phyloP scores from a whole-genome alignment of 1,140 invertebrate genomes.

The Drosophila sechellia region DNA sequence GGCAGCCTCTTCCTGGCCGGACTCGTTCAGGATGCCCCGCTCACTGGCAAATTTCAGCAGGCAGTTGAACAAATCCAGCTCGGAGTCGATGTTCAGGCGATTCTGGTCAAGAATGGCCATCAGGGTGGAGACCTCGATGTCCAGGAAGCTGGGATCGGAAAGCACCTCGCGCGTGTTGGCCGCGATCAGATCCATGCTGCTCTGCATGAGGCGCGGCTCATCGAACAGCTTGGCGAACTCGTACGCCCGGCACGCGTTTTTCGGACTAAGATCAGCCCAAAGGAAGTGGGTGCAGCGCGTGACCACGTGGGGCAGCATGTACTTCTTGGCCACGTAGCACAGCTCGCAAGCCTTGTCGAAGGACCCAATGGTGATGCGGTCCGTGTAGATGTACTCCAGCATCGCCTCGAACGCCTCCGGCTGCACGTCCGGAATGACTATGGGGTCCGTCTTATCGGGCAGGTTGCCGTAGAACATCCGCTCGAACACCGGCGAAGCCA shows the following conservation, averaged over 20 bases:
- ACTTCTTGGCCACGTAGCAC: conserved; percentile 94
- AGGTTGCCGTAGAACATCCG: conserved; percentile 91
- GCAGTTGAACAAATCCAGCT: conserved; percentile 91
- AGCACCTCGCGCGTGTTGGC: conserved; percentile 91
- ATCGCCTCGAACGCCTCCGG: conserved; percentile 93
- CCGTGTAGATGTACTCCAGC: conserved; percentile 93
- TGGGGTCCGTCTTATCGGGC: conserved; percentile 89
- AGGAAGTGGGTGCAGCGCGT: conserved; percentile 92
- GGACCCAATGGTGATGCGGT: conserved; percentile 90
- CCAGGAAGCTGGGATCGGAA: conserved; percentile 90
- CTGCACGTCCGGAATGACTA: conserved; percentile 92
- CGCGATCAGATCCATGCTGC: conserved; percentile 91
- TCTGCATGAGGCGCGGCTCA: conserved; percentile 91
- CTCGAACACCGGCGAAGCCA: conserved; percentile 93
- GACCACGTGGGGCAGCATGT: conserved; percentile 92
- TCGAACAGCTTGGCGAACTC: conserved; percentile 94
- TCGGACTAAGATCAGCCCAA: conserved; percentile 91
- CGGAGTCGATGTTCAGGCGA: conserved; percentile 89
- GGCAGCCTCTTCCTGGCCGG: not conserved
- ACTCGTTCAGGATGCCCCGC: conserved; percentile 72
- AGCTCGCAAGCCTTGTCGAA: conserved; percentile 94
- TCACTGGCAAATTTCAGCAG: conserved; percentile 88
- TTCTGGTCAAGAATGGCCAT: conserved; percentile 90
- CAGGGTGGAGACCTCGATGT: conserved; percentile 90
- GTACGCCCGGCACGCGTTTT: conserved; percentile 92